Conservation (phyloP, 92 coral and sea anemone species). For the Chrysogorgia sp. region DNA sequence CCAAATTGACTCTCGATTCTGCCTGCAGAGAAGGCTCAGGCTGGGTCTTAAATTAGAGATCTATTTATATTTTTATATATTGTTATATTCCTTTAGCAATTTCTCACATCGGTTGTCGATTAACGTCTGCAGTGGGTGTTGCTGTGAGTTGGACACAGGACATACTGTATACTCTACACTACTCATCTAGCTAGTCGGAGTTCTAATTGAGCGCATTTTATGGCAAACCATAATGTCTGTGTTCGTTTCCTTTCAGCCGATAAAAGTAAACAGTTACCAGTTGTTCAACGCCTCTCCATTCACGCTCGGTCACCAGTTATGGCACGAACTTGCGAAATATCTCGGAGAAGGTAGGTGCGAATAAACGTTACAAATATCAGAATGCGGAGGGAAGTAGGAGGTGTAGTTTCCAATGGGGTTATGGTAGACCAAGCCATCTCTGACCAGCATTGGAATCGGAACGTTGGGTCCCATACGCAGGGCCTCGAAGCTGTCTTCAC, state of each 20-base stretch:
- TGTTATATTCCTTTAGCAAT: no score
- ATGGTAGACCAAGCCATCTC: conserved; percentile 72
- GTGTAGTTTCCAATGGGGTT: conserved; percentile 40
- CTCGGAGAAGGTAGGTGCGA: conserved; percentile 7
- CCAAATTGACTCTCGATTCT: no score
- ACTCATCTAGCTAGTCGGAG: no score
- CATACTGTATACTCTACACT: no score
- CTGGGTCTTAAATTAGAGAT: no score
- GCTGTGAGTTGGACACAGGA: no score
- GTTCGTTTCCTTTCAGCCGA: neutral
- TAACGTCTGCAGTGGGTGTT: no score
- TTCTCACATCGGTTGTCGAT: no score
- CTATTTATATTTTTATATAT: no score
- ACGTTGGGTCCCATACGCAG: conserved; percentile 83
- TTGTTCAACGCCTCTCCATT: neutral
- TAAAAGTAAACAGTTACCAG: neutral
- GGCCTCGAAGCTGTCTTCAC: conserved; percentile 84
- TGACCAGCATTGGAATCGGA: conserved; percentile 88
- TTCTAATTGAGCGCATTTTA: no score
- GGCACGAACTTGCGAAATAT: conserved; percentile 11
- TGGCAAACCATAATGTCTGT: no score
- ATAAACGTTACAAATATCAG: conserved; percentile 24
- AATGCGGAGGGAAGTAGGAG: conserved; percentile 36
- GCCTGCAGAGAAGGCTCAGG: no score
- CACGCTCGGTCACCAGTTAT: conserved; percentile 6